A percentile compares a stretch with the other conserved stretches of the same genome.
These are phyloP conservation scores for Mandrillus leucophaeus DNA, from an alignment of 2,113 vertebrate species.

Conservation along the genomic window DNA sequence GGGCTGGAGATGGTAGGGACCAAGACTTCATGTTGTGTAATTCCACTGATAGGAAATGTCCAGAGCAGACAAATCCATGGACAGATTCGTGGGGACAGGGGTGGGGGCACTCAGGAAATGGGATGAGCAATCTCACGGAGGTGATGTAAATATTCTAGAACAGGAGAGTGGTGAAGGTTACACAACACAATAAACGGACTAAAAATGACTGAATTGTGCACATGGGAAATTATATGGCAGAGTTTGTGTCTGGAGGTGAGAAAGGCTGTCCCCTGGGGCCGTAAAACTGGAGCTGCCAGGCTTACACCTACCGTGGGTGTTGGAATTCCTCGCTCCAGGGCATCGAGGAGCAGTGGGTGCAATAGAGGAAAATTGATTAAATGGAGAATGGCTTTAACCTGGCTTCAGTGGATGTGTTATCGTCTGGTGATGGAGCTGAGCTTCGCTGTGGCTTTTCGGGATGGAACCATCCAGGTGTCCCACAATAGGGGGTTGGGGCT, in stretches of 20 bases:
- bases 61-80: background rate
- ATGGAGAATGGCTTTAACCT: background rate
- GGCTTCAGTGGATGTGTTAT: background rate
- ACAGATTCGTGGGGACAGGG: background rate
- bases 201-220: background rate
- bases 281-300: background rate
- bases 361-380: background rate
- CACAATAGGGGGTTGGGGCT: background rate
- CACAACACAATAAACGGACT: background rate
- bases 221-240: background rate
- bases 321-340: background rate
- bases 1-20: background rate
- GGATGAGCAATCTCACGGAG: background rate
- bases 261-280: background rate
- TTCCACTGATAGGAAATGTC: background rate
- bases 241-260: background rate
- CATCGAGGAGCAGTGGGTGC: fast-evolving
- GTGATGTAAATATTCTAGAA: background rate
- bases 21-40: background rate
- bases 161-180: background rate
- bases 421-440: background rate
- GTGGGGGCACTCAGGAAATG: background rate
- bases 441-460: background rate
- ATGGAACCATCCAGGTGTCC: background rate
- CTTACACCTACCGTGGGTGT: background rate